phyloP scores from a whole-genome alignment of 2,888 invertebrate species.

The Zelleria hepariella region DNA sequence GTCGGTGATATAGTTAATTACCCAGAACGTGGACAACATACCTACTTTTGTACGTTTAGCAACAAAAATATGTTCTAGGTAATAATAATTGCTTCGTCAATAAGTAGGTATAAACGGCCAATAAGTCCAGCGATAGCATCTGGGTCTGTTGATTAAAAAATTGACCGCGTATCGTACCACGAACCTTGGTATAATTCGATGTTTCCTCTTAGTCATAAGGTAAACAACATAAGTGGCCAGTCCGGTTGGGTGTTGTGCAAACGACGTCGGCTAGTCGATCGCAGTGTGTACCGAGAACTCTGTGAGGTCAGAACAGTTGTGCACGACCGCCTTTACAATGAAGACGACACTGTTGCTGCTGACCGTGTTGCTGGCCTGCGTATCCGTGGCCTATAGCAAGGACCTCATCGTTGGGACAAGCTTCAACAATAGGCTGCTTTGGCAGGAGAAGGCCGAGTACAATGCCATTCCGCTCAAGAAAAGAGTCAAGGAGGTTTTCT shows the following conservation, averaged over 20 bases:
- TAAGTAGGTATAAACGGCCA: no score
- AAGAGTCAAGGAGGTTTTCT: conserved; percentile 61
- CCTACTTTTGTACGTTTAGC: no score
- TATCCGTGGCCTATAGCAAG: conserved; percentile 42
- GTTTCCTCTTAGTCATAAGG: conserved; percentile 5
- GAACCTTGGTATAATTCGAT: conserved; percentile 1
- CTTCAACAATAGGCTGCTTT: conserved; percentile 49
- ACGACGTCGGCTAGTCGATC: background rate
- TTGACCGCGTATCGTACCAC: background rate
- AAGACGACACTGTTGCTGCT: conserved; percentile 39
- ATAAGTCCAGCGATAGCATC: no score
- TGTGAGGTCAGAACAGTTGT: background rate
- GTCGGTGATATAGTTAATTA: no score
- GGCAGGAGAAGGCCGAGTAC: conserved; percentile 58
- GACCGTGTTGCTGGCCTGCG: conserved; percentile 36
- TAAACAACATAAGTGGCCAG: conserved; percentile 1
- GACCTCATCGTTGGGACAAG: conserved; percentile 60
- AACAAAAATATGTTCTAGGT: no score
- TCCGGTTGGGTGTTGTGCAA: background rate
- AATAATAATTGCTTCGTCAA: no score
- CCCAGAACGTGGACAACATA: no score
- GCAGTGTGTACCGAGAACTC: background rate
- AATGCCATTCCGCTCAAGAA: conserved; percentile 58
- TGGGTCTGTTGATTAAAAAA: no score
- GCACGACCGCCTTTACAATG: conserved; percentile 28